Evolutionary conservation across 2,797 vertebrate species (phyloP).

Genomic region (Channa striata): DNA sequence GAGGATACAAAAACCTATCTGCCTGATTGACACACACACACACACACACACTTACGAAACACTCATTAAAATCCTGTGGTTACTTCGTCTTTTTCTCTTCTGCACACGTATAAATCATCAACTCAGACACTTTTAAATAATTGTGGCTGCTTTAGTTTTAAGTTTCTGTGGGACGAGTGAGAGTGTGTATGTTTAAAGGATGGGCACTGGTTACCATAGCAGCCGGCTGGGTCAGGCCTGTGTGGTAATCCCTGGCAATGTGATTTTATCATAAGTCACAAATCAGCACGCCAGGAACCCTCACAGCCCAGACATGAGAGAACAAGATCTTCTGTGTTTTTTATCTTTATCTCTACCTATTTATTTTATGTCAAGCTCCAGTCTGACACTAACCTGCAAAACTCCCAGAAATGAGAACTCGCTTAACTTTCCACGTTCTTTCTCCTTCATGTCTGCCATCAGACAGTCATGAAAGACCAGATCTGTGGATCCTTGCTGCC

Average conservation of each 20-base stretch:
- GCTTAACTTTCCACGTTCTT: conserved; percentile 30
- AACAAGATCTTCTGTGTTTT: conserved; percentile 57
- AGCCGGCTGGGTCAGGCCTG: conserved; percentile 90
- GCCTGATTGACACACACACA: conserved; percentile 1
- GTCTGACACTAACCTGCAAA: conserved; percentile 23
- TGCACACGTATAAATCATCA: conserved; percentile 45
- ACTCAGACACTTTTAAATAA: conserved; percentile 56
- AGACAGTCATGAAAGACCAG: conserved; percentile 35
- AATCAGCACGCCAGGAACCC: conserved; percentile 99
- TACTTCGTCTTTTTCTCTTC: too few relatives aligned
- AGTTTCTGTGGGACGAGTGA: conserved; percentile 35
- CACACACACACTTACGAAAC: conserved; percentile 7
- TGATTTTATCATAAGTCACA: conserved; percentile 99
- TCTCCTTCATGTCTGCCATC: conserved; percentile 20
- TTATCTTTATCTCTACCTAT: neutral
- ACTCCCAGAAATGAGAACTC: conserved; percentile 16
- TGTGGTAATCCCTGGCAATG: conserved; percentile 99
- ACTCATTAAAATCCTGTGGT: too few relatives aligned
- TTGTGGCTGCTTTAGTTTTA: conserved; percentile 53
- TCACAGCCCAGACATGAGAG: conserved; percentile 94
- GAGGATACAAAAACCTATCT: conserved; percentile 77
- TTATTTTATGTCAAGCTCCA: conserved; percentile 11
- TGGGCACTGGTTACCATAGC: conserved; percentile 81
- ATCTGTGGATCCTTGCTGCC: conserved; percentile 59
- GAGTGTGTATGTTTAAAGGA: conserved; percentile 29